Evolutionary conservation across 2,113 vertebrate genomes (phyloP), one percentile per base, ranked within the genome.

Genomic region (Scomber scombrus): DNA sequence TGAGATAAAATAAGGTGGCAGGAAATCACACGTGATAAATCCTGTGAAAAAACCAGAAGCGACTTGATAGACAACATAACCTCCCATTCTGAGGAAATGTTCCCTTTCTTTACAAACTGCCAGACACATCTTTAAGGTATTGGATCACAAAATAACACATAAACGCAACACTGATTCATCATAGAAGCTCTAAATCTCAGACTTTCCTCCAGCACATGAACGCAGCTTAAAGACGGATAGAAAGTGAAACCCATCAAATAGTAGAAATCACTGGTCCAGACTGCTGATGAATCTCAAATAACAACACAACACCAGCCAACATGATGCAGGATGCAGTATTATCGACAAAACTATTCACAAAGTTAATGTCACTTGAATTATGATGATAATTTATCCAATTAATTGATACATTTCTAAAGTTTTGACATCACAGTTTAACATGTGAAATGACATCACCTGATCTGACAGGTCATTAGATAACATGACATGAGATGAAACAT

Each of bases 11-110:
- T 34, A 43, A 76, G 47, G 71, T 64, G 62, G 57, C 47, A 55
- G 66, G 76, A 75, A 81, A 63, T 13, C 57, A 79, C 49, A 45
- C 45, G n/a, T 16, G 69, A 64, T 50, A 60, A 75, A 60, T 4
- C 54, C 54, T 18, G 23, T 6, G 50, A 67, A 19, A 0, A 74
- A 81, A 54, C 47, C 46, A 66, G 34, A 63, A n/a, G 5, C 6
- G n/a, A 56, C 16, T 2, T 15, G 34, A 73, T 23, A 23, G 50
- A 49, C 56, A 18, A 16, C 3, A 23, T 19, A 71, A 29, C 11
- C 47, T 58, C 6, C 31, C 45, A 23, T 4, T 16, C 3, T 7
- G 45, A 49, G 11, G 15, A 14, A 16, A 26, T 0, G 2, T 16
- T 19, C 3, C 26, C 29, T n/a, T 52, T 34, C 18, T 1, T 40